Conservation (phyloP, 2,113 vertebrate species). For the Oenanthe oenanthe region DNA sequence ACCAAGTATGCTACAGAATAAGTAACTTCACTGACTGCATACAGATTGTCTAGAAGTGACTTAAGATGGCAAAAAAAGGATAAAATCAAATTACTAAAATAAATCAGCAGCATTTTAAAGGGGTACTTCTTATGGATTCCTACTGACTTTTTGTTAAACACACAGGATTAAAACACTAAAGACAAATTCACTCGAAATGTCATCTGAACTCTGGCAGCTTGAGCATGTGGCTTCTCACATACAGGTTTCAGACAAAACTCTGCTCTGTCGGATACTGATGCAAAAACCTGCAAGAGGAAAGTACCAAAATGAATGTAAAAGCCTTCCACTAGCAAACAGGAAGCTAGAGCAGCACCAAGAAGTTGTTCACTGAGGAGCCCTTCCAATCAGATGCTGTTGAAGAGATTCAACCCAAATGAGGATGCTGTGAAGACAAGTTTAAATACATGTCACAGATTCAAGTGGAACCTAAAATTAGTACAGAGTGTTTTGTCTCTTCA, state of each 20-base stretch:
- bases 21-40: neutral
- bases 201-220: neutral
- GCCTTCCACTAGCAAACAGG: neutral
- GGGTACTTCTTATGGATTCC: neutral
- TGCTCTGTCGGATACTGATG: neutral
- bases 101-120: neutral
- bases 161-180: neutral
- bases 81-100: neutral
- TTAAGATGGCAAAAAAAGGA: neutral
- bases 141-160: neutral
- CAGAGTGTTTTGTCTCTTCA: conserved; percentile 1
- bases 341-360: neutral
- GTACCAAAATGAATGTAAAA: neutral
- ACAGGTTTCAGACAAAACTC: neutral
- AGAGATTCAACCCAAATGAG: neutral
- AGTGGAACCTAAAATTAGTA: conserved; percentile 25
- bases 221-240: neutral
- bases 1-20: neutral
- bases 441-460: neutral
- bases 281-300: neutral
- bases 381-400: neutral
- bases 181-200: neutral
- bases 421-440: neutral
- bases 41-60: neutral
- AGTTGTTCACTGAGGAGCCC: fast-evolving